Conservation (phyloP, 1,140 invertebrate genomes). For the Lethocerus indicus region DNA sequence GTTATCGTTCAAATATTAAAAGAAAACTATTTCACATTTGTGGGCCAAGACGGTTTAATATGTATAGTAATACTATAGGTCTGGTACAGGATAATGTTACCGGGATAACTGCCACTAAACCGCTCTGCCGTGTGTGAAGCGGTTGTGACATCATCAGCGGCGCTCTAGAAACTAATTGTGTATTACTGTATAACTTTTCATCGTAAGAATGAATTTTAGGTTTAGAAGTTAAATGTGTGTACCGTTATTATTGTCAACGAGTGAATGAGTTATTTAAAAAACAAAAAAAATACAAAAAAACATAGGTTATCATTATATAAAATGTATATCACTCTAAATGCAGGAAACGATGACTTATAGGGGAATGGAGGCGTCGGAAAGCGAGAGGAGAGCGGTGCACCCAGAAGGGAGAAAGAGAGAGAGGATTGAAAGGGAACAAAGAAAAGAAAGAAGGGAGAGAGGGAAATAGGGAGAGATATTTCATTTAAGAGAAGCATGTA, state of each 20-base stretch:
- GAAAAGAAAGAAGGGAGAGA: not conserved
- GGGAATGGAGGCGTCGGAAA: not conserved
- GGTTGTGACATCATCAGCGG: not conserved
- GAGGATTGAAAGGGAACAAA: conserved; percentile 5
- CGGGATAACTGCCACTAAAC: too few relatives aligned
- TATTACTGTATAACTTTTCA: conserved; percentile 16
- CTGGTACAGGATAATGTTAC: too few relatives aligned
- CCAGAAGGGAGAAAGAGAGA: conserved; percentile 1
- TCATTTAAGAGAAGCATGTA: too few relatives aligned
- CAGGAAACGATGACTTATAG: not conserved
- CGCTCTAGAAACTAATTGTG: conserved; percentile 6
- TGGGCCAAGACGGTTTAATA: too few relatives aligned
- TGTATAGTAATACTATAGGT: too few relatives aligned
- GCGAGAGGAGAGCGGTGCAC: not conserved
- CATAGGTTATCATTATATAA: too few relatives aligned
- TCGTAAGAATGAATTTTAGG: conserved; percentile 15
- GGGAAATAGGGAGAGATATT: not conserved
- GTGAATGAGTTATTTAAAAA: conserved; percentile 11
- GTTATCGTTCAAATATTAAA: too few relatives aligned
- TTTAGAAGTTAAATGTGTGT: conserved; percentile 18
- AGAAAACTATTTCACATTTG: too few relatives aligned
- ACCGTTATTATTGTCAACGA: conserved; percentile 14
- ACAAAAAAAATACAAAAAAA: conserved; percentile 7
- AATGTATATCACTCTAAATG: too few relatives aligned
- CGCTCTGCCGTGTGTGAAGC: too few relatives aligned